Evolutionary conservation across 1,140 invertebrate genomes (phyloP).

Genomic region (Heterodera schachtii): DNA sequence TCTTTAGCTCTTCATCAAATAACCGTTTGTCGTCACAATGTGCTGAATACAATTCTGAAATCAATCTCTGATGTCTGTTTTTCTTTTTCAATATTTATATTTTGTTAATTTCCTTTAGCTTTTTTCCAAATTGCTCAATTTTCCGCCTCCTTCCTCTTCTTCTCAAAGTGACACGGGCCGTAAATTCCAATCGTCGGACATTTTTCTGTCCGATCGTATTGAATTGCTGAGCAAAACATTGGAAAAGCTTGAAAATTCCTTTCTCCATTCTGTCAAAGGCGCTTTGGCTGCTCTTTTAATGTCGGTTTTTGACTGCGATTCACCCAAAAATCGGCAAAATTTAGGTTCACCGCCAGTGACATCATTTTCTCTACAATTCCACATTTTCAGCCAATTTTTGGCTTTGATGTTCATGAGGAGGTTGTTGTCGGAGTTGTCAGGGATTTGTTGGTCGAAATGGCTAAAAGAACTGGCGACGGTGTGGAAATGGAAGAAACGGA

Average conservation of each 20-base stretch:
- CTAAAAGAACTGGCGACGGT: slow-evolving; percentile 24
- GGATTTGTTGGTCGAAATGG: slow-evolving; percentile 35
- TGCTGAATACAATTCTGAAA: slow-evolving; percentile 18
- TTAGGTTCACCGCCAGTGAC: slow-evolving; percentile 48
- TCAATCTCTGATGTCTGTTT: slow-evolving; percentile 22
- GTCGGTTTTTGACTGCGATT: background rate
- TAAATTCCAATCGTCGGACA: background rate
- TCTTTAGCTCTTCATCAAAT: slow-evolving; percentile 42
- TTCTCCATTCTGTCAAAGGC: slow-evolving; percentile 26
- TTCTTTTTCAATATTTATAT: background rate
- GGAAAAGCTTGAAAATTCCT: slow-evolving; percentile 21
- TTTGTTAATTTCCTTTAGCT: slow-evolving; percentile 2
- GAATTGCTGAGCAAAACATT: slow-evolving; percentile 23
- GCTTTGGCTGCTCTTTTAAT: slow-evolving; percentile 25
- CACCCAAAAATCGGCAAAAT: background rate
- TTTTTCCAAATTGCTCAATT: slow-evolving; percentile 22
- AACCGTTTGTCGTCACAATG: slow-evolving; percentile 35
- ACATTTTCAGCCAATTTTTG: slow-evolving; percentile 35
- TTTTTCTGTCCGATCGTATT: background rate
- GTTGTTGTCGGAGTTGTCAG: slow-evolving; percentile 39
- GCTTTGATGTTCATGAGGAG: slow-evolving; percentile 48
- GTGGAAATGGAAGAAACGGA: slow-evolving; percentile 15
- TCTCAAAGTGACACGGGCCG: slow-evolving; percentile 19
- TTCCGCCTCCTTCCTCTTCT: slow-evolving; percentile 1
- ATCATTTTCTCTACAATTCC: slow-evolving; percentile 44